These are phyloP conservation scores for Calcarius lapponicus DNA, from an alignment of 2,797 vertebrate genomes.

Conservation along the genomic window DNA sequence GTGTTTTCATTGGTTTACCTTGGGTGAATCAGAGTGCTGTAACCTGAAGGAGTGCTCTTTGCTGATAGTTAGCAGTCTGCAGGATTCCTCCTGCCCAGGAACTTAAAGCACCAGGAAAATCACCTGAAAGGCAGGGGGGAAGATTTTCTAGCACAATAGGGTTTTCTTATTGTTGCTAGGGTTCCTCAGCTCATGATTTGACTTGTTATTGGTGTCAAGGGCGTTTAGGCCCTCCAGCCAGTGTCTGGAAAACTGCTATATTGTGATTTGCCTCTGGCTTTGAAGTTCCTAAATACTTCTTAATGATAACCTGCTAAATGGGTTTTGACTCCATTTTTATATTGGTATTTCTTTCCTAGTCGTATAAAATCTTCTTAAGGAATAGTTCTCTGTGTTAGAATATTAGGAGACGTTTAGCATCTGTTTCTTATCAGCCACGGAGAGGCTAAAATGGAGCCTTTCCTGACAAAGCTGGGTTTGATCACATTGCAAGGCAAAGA, in stretches of 20 bases:
- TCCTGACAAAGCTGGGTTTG: not conserved
- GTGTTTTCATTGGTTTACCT: not conserved
- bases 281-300: slow-evolving; percentile 29
- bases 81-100: not conserved
- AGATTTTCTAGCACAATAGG: not conserved
- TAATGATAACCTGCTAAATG: slow-evolving; percentile 43
- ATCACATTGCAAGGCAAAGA: not conserved
- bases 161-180: slow-evolving; percentile 14
- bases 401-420: not conserved
- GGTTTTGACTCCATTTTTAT: slow-evolving; percentile 33
- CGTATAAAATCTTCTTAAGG: not conserved
- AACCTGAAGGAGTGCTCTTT: not conserved
- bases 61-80: not conserved
- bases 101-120: not conserved
- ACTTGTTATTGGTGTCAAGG: slow-evolving; percentile 24
- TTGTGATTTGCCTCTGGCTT: slow-evolving; percentile 48
- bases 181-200: not conserved
- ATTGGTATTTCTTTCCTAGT: slow-evolving; percentile 3
- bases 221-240: slow-evolving; percentile 38
- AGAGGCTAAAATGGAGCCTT: slow-evolving; percentile 8
- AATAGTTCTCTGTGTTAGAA: not conserved
- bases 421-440: slow-evolving; percentile 16
- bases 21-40: not conserved
- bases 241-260: slow-evolving; percentile 26
- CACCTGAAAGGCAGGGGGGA: not conserved